Evolutionary conservation across 2,113 vertebrate species (phyloP).

Genomic region (Rhinichthys klamathensis): DNA sequence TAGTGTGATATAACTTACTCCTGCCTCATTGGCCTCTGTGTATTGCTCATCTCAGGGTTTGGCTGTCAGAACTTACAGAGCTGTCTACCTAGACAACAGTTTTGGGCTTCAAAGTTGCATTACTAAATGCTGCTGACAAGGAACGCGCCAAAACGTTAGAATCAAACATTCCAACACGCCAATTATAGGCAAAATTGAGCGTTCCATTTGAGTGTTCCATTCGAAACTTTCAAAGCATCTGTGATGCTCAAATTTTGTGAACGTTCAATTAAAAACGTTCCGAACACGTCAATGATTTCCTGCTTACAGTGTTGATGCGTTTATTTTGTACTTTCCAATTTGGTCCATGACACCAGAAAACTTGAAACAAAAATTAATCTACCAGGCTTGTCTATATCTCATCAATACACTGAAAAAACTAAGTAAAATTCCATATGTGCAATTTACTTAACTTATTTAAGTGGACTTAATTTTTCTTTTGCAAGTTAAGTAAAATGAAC

Average conservation of each 20-base stretch:
- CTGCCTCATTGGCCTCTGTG: background rate
- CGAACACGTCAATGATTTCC: background rate
- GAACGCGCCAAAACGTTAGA: background rate
- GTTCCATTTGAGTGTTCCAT: too few relatives aligned
- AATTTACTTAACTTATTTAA: too few relatives aligned
- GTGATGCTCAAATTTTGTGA: background rate
- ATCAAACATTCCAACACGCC: background rate
- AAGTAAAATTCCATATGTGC: too few relatives aligned
- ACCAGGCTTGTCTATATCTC: too few relatives aligned
- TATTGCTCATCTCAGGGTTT: background rate
- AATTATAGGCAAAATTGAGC: background rate
- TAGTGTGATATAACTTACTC: background rate
- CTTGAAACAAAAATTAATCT: background rate
- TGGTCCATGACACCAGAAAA: background rate
- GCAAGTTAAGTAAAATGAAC: too few relatives aligned
- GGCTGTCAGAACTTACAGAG: background rate
- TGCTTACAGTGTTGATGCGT: too few relatives aligned
- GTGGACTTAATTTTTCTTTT: too few relatives aligned
- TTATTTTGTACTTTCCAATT: background rate
- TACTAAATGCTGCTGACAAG: background rate
- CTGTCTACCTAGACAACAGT: background rate
- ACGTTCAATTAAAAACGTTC: background rate
- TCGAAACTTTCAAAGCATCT: too few relatives aligned
- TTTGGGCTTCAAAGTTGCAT: background rate
- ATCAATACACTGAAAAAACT: too few relatives aligned